phyloP scores from a whole-genome alignment of 2,888 invertebrate genomes.

The Chironomus tentans region DNA sequence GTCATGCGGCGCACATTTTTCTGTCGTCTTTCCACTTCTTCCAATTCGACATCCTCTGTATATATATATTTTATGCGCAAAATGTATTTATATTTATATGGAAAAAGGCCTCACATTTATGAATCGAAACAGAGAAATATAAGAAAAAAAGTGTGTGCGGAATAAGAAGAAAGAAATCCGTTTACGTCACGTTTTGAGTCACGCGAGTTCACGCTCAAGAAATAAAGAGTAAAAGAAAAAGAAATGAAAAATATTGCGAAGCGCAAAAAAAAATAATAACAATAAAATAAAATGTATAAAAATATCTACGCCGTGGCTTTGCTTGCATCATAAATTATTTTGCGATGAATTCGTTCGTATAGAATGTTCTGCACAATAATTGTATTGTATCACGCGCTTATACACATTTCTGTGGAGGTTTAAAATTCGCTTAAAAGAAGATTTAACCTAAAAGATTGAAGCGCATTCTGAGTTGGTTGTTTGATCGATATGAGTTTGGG shows the following conservation, averaged over 20 bases:
- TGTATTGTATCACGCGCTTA: no score
- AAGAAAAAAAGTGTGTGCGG: neutral
- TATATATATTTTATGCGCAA: neutral
- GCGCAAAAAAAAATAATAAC: neutral
- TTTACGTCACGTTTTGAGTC: slow-evolving; percentile 24
- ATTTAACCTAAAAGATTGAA: no score
- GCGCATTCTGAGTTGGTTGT: no score
- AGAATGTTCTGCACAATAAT: no score
- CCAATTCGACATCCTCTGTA: neutral
- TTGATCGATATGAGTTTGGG: no score
- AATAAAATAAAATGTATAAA: neutral
- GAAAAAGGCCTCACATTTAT: neutral
- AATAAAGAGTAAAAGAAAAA: neutral
- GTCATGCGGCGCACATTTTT: neutral
- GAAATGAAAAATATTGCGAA: no score
- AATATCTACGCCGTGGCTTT: neutral
- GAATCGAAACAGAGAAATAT: neutral
- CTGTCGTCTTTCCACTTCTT: neutral
- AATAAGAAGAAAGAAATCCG: neutral
- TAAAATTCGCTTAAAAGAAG: no score
- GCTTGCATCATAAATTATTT: slow-evolving; percentile 7
- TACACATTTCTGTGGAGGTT: no score
- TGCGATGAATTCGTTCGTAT: neutral
- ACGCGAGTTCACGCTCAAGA: slow-evolving; percentile 4
- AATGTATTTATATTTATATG: no score